phyloP scores from a whole-genome alignment of 2,113 vertebrate species.

The Cichladusa arquata region DNA sequence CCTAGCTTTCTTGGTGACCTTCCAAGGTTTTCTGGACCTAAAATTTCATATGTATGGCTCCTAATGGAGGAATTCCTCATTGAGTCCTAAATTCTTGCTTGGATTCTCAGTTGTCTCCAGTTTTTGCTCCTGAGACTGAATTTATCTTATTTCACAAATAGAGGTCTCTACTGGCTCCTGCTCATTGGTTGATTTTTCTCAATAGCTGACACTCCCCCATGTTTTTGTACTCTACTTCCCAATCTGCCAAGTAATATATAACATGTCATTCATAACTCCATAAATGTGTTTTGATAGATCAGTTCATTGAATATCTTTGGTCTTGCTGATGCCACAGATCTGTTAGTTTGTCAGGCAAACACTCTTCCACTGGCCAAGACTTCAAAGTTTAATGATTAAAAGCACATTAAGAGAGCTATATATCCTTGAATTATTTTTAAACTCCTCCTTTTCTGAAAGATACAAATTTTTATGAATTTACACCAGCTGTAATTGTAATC shows the following conservation, averaged over 20 bases:
- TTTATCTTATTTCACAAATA: background rate
- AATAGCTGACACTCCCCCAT: background rate
- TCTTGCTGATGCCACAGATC: background rate
- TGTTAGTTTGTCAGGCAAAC: background rate
- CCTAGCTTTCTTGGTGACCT: background rate
- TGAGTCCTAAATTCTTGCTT: background rate
- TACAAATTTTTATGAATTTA: background rate
- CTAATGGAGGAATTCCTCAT: background rate
- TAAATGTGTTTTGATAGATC: background rate
- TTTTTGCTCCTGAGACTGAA: background rate
- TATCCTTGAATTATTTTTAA: background rate
- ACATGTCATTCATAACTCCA: background rate
- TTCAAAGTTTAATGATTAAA: background rate
- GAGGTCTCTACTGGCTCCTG: background rate
- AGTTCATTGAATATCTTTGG: background rate
- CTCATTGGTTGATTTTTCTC: background rate
- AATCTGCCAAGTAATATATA: background rate
- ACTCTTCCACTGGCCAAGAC: background rate
- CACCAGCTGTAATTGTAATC: background rate
- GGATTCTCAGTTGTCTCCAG: background rate
- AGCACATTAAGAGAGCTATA: background rate
- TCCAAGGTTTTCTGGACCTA: slow-evolving; percentile 17
- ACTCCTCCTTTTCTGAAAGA: background rate
- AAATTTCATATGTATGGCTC: background rate
- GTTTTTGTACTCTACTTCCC: background rate